Conservation (phyloP, 1,140 invertebrate species). For the Hormaphis cornu region DNA sequence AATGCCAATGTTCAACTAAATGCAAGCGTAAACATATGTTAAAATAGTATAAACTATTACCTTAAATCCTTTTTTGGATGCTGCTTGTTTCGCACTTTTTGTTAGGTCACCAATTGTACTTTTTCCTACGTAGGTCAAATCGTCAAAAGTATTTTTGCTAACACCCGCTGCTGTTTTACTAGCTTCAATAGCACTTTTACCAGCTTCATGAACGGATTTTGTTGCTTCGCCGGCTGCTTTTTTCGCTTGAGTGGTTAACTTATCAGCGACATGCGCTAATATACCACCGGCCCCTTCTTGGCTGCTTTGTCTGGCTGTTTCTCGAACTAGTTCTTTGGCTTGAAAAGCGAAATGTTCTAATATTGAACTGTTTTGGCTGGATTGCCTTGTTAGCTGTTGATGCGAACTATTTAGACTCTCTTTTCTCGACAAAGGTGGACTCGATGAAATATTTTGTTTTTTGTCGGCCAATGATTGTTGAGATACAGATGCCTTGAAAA, state of each 20-base stretch:
- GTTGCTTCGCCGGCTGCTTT: constrained; percentile 77
- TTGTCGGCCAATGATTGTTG: not conserved
- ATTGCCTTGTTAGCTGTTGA: constrained; percentile 51
- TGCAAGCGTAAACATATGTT: too few relatives aligned
- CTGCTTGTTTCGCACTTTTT: constrained; percentile 78
- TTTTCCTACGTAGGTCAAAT: constrained; percentile 76
- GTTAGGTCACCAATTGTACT: constrained; percentile 80
- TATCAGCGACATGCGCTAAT: constrained; percentile 80
- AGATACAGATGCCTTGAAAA: not conserved
- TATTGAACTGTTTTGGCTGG: constrained; percentile 62
- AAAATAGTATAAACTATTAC: constrained; percentile 49
- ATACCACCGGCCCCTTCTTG: constrained; percentile 60
- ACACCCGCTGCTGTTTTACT: constrained; percentile 77
- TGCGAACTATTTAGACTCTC: constrained; percentile 44
- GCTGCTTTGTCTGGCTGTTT: constrained; percentile 76
- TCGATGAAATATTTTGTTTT: not conserved
- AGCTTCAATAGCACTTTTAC: constrained; percentile 73
- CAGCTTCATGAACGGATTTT: constrained; percentile 67
- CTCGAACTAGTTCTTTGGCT: constrained; percentile 73
- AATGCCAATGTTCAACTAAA: too few relatives aligned
- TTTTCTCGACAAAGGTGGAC: not conserved
- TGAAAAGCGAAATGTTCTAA: constrained; percentile 55
- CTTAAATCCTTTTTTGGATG: constrained; percentile 75
- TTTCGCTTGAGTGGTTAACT: constrained; percentile 74
- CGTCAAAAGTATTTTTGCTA: constrained; percentile 78